Conservation (phyloP, 1,140 invertebrate genomes). For the Periplaneta americana region DNA sequence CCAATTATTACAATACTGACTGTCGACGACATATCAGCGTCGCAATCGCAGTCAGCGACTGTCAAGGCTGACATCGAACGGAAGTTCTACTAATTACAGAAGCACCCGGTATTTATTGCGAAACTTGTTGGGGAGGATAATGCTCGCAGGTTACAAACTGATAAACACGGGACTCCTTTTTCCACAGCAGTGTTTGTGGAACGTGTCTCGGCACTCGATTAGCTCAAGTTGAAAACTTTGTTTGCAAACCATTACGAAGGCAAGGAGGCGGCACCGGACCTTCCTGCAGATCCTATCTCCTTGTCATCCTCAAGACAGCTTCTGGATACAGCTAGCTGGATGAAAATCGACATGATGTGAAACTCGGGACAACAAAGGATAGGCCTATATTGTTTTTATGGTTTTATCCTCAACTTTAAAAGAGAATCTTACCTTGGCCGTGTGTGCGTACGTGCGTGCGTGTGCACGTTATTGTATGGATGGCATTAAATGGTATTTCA, state of each 20-base stretch:
- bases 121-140: not conserved
- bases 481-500: no score
- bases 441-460: no score
- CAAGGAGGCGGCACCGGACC: not conserved
- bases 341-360: not conserved
- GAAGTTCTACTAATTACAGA: not conserved
- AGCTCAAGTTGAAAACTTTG: not conserved
- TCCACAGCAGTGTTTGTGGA: not conserved
- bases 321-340: not conserved
- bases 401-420: no score
- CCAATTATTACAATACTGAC: no score
- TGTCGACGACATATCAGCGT: no score
- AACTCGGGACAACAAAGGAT: no score
- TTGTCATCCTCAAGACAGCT: not conserved
- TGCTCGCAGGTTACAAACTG: not conserved
- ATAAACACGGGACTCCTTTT: not conserved
- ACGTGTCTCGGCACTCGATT: not conserved
- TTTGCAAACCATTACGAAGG: not conserved
- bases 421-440: no score
- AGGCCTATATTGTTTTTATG: no score
- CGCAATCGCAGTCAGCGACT: no score
- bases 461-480: no score
- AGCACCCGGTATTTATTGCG: not conserved
- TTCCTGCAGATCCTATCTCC: not conserved
- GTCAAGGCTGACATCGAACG: no score